Evolutionary conservation across 2,888 invertebrate genomes (phyloP), one percentile per base, ranked within the genome.

Genomic region (Leucophora obtusa): DNA sequence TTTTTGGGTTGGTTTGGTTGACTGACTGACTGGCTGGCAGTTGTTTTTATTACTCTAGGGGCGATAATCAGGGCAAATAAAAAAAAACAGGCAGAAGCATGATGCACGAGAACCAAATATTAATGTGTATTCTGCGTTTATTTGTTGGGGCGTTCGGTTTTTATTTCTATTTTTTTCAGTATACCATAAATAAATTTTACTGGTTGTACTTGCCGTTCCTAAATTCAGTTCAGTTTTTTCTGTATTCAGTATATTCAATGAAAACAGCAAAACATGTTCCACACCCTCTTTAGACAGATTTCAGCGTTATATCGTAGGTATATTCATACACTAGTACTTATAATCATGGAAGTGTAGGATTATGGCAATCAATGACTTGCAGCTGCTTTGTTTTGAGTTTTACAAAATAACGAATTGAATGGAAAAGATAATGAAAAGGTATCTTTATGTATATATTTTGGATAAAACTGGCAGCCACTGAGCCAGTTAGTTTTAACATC

Each of bases 21-120:
- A 28, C 28, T 28, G 28, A 7, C 28, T 28, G 28, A 6, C 28
- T 74, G 59, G 10, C 33, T 35, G 58, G 2, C 18, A 68, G 24
- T 71, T 62, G 62, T 68, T 59, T 74, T 80, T 76, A 76, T 77
- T 73, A 66, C 72, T 73, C 80, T 81, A 73, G 80, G 80, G 80
- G 80, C 77, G 21, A 69, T 59, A 63, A 71, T 75, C 65, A 71
- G 56, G 76, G 63, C 58, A 68, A 38, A 17, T 28, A 28, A 28
- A 33, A 47, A 35, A 33, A 47, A 35, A 50, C 56, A 51, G 74
- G 47, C 38, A 66, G 59, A 58, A 56, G 70, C 56, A 73, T 62
- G 6, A 28, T 28, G 14, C 38, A 62, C 18, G 18, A 50, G 66
- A 73, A 69, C 51, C 68, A 72, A 38, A 3, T 71, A 76, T 43